Evolutionary conservation across 2,797 vertebrate genomes (phyloP).

Genomic region (Pangasius larnaudii): DNA sequence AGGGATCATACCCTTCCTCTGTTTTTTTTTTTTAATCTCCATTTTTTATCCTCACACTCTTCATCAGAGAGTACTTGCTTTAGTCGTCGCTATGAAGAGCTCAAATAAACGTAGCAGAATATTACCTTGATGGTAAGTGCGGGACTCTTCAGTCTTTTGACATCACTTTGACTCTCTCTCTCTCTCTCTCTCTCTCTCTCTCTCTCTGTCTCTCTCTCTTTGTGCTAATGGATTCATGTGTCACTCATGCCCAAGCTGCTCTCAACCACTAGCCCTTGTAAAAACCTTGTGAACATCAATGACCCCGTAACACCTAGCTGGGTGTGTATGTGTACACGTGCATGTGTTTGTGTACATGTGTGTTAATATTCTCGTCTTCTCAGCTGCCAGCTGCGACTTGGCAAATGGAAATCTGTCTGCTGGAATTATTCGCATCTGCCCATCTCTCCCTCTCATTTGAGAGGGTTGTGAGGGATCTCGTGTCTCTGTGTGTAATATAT

Average conservation of each 20-base stretch:
- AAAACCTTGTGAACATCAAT: slow-evolving; percentile 46
- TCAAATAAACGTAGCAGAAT: neutral
- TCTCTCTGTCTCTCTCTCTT: neutral
- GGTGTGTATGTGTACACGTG: slow-evolving; percentile 9
- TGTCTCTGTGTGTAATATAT: slow-evolving; percentile 18
- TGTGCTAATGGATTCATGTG: slow-evolving; percentile 16
- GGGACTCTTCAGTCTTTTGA: neutral
- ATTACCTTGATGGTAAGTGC: neutral
- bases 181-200: neutral
- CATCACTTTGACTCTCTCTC: neutral
- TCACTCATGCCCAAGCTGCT: neutral
- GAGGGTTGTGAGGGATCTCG: neutral
- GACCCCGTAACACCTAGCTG: slow-evolving; percentile 32
- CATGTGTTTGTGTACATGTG: slow-evolving; percentile 31
- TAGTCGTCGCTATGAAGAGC: neutral
- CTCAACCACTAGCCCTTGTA: slow-evolving; percentile 39
- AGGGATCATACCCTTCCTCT: neutral
- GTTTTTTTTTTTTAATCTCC: neutral
- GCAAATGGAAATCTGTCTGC: slow-evolving; percentile 26
- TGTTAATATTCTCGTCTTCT: slow-evolving; percentile 15
- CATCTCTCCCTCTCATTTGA: neutral
- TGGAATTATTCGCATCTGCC: slow-evolving; percentile 22
- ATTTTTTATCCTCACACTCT: no score
- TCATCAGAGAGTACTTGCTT: neutral
- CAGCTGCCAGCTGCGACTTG: slow-evolving; percentile 23